These are phyloP conservation scores for Clivina fossor DNA, from an alignment of 2,888 invertebrate species.

Conservation along the genomic window DNA sequence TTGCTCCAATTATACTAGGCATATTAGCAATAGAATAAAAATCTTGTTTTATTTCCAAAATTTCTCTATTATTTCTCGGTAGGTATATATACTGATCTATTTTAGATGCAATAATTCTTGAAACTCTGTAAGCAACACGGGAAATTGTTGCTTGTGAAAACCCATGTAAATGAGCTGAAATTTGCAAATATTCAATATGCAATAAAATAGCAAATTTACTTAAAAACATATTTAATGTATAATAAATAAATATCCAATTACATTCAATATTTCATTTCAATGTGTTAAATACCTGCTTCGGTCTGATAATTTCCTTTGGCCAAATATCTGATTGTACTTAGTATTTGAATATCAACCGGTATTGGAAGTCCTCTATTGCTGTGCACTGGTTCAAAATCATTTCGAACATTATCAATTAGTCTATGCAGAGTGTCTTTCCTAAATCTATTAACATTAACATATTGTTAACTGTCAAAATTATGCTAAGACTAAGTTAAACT, in stretches of 20 bases:
- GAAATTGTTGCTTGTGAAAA: conserved; percentile 6
- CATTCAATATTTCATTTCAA: too few relatives aligned
- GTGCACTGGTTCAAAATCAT: neutral
- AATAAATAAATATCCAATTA: too few relatives aligned
- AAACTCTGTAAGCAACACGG: neutral
- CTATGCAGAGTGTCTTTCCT: conserved; percentile 1
- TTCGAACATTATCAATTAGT: neutral
- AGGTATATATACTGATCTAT: neutral
- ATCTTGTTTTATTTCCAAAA: neutral
- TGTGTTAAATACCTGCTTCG: conserved; percentile 8
- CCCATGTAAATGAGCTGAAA: conserved; percentile 1
- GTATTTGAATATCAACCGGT: conserved; percentile 3
- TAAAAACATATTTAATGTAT: too few relatives aligned
- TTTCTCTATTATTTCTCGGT: conserved; percentile 4
- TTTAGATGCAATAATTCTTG: conserved; percentile 2
- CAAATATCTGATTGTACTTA: conserved; percentile 5
- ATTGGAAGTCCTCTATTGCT: neutral
- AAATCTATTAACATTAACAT: conserved; percentile 5
- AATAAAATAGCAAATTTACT: too few relatives aligned
- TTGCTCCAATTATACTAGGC: conserved; percentile 8
- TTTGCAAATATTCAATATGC: too few relatives aligned
- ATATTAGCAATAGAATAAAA: conserved; percentile 7
- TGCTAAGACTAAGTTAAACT: too few relatives aligned
- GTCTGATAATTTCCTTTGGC: conserved; percentile 15
- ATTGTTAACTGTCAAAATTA: too few relatives aligned